Conservation (phyloP, 2,797 vertebrate species). For the Trichosurus vulpecula region DNA sequence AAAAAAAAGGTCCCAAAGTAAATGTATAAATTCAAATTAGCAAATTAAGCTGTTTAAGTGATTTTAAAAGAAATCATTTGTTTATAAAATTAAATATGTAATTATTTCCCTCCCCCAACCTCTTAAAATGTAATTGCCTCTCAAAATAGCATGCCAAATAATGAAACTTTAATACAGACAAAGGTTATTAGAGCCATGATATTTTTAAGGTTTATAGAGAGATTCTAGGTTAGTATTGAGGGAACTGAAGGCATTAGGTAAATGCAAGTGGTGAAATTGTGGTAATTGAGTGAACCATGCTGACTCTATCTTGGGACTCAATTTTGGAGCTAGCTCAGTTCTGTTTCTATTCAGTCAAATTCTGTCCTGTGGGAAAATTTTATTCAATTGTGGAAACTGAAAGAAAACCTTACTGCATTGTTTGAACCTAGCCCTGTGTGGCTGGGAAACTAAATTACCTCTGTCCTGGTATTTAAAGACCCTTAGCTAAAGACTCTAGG, state of each 20-base stretch:
- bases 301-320: neutral
- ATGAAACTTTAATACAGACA: neutral
- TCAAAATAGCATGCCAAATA: neutral
- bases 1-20: slow-evolving; percentile 23
- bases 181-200: neutral
- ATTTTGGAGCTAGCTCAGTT: too few relatives aligned
- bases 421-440: too few relatives aligned
- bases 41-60: neutral
- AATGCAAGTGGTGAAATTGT: neutral
- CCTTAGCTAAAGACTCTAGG: too few relatives aligned
- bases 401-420: too few relatives aligned
- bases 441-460: too few relatives aligned
- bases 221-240: neutral
- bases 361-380: too few relatives aligned
- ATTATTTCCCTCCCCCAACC: neutral
- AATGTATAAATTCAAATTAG: neutral
- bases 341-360: too few relatives aligned
- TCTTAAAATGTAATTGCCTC: neutral
- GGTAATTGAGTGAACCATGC: neutral
- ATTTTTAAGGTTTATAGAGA: neutral
- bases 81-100: slow-evolving; percentile 16
- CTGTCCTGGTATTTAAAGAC: too few relatives aligned
- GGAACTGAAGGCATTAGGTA: neutral
- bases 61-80: neutral
- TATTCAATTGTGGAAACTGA: too few relatives aligned